Evolutionary conservation across 2,113 vertebrate species (phyloP).

Genomic region (Heterotilapia buettikoferi): DNA sequence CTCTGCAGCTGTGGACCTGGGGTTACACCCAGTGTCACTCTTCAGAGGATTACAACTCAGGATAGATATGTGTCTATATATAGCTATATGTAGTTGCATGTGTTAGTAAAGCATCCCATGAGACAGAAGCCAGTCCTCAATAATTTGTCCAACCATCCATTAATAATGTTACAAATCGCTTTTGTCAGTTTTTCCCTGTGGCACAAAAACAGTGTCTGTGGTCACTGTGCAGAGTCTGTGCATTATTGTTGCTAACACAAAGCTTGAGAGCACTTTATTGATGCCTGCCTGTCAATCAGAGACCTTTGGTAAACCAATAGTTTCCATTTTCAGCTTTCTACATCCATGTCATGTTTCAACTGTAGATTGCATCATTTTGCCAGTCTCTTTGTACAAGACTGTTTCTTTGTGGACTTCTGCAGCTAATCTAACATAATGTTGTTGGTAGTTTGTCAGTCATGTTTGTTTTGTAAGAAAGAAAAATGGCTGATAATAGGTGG

Average conservation of each 20-base stretch:
- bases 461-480: neutral
- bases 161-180: constrained; percentile 4
- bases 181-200: neutral
- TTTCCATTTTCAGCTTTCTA: neutral
- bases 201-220: neutral
- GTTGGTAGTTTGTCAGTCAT: neutral
- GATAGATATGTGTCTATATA: neutral
- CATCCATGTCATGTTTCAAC: neutral
- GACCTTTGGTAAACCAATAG: neutral
- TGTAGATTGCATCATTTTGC: neutral
- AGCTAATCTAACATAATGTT: neutral
- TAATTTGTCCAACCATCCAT: neutral
- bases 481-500: neutral
- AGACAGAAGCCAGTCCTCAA: constrained; percentile 2
- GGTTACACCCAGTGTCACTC: neutral
- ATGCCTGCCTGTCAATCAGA: neutral
- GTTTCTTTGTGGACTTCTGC: neutral
- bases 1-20: neutral
- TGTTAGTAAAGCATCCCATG: neutral
- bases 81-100: neutral
- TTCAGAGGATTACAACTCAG: neutral
- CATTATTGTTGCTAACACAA: neutral
- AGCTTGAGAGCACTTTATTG: neutral
- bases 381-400: neutral
- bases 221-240: neutral